Conservation (phyloP, 2,113 vertebrate species). For the Larimichthys polyactis region DNA sequence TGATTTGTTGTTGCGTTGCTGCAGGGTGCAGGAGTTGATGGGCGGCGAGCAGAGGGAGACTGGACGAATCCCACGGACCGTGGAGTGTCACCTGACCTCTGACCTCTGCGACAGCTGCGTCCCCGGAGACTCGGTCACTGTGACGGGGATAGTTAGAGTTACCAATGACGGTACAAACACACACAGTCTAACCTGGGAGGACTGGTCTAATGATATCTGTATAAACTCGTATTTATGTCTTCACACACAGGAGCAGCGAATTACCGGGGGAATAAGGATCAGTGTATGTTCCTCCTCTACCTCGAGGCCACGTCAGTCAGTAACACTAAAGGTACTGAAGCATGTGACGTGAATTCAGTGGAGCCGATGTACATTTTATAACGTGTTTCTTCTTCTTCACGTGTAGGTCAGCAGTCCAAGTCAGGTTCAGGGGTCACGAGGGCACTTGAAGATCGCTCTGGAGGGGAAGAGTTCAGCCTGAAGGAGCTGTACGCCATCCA, state of each 20-base stretch:
- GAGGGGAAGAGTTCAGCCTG: slow-evolving; percentile 91
- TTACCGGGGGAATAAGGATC: slow-evolving; percentile 92
- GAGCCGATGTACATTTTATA: background rate
- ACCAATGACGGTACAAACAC: slow-evolving; percentile 89
- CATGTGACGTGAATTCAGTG: background rate
- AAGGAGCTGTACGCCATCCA: slow-evolving; percentile 97
- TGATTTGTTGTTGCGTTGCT: background rate
- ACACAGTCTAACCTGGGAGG: background rate
- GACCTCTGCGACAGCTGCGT: slow-evolving; percentile 97
- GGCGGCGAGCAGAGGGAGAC: slow-evolving; percentile 93
- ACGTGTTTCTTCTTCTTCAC: background rate
- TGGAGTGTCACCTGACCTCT: slow-evolving; percentile 94
- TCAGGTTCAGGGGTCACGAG: slow-evolving; percentile 81
- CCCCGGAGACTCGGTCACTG: slow-evolving; percentile 93
- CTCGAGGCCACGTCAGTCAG: slow-evolving; percentile 95
- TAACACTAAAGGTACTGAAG: slow-evolving; percentile 90
- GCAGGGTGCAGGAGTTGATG: slow-evolving; percentile 95
- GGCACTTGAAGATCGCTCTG: slow-evolving; percentile 79
- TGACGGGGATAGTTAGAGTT: slow-evolving; percentile 94
- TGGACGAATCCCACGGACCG: slow-evolving; percentile 94
- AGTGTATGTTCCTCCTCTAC: slow-evolving; percentile 97
- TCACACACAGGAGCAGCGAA: slow-evolving; percentile 77
- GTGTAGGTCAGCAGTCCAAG: slow-evolving; percentile 69
- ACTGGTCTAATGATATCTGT: background rate
- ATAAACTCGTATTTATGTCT: background rate